A percentile compares a stretch with the other conserved stretches of the same genome.
Evolutionary conservation across 2,113 vertebrate species (phyloP).

Genomic region (Toxostoma redivivum): DNA sequence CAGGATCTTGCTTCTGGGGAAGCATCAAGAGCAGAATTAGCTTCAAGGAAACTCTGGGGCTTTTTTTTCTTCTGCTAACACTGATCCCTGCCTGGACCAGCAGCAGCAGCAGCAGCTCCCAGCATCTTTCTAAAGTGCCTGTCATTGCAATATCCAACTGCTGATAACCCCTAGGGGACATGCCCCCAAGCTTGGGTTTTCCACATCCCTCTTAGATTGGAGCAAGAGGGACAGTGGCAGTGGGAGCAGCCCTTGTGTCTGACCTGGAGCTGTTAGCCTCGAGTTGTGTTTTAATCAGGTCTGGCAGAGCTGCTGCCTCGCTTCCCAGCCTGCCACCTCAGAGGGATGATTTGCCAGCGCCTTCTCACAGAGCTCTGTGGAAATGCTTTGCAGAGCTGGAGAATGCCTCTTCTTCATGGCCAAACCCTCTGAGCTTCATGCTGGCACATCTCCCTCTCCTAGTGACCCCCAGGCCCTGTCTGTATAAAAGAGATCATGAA

Average conservation of each 20-base stretch:
- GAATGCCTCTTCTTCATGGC: neutral
- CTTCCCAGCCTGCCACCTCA: neutral
- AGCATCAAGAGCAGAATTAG: slow-evolving; percentile 21
- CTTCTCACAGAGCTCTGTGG: neutral
- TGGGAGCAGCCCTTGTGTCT: neutral
- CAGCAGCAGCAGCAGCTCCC: slow-evolving; percentile 15
- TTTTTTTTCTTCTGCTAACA: slow-evolving; percentile 4
- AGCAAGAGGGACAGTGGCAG: neutral
- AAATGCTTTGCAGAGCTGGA: neutral
- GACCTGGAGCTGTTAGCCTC: slow-evolving; percentile 1
- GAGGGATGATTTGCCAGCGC: neutral
- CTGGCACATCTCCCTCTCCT: neutral
- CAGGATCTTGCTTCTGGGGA: slow-evolving; percentile 40
- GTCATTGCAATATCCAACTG: slow-evolving; percentile 15
- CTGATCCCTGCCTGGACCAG: slow-evolving; percentile 35
- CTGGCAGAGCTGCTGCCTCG: slow-evolving; percentile 11
- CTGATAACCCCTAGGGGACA: neutral
- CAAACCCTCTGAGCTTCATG: neutral
- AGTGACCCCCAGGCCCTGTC: slow-evolving; percentile 4
- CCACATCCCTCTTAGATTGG: neutral
- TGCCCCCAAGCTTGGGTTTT: neutral
- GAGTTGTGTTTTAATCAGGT: slow-evolving; percentile 15
- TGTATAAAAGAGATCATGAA: neutral
- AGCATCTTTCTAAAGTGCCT: slow-evolving; percentile 40
- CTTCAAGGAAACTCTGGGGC: slow-evolving; percentile 16